Percentiles rank a stretch among this genome's conserved stretches.
These are phyloP conservation scores for Xerus inauris DNA, from an alignment of 2,113 vertebrate species.

Conservation along the genomic window DNA sequence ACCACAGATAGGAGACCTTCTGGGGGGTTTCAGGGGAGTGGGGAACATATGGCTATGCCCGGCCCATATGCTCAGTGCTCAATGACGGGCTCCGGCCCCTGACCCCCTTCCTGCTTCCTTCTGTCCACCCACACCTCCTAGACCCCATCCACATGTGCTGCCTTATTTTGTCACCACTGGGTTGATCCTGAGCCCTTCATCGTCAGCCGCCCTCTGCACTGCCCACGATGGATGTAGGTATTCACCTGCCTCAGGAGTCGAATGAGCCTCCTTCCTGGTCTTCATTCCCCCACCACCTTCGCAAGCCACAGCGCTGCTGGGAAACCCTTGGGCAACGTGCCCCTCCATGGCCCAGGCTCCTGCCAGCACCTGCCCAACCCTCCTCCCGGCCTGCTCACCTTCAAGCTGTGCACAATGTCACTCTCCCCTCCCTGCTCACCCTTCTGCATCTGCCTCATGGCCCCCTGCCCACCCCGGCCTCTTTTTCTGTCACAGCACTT, in stretches of 20 bases:
- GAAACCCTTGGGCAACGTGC: not conserved
- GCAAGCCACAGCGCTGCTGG: not conserved
- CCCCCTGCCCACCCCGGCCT: not conserved
- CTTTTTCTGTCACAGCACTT: not conserved
- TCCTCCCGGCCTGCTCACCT: not conserved
- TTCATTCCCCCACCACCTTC: not conserved
- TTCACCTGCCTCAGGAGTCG: not conserved
- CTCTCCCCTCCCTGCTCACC: not conserved
- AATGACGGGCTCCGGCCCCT: not conserved
- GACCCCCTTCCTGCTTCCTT: not conserved
- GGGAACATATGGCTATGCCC: not conserved
- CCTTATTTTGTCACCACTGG: not conserved
- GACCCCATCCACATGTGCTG: not conserved
- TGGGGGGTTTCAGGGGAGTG: not conserved
- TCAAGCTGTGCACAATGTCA: accelerated
- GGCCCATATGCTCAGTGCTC: not conserved
- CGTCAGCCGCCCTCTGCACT: not conserved
- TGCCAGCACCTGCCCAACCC: accelerated
- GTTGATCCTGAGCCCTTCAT: not conserved
- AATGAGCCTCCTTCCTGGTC: not conserved
- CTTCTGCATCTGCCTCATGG: not conserved
- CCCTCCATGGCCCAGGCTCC: too few relatives aligned
- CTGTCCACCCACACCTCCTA: not conserved
- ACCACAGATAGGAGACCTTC: not conserved
- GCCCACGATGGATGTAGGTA: not conserved